Percentiles rank a stretch among this genome's conserved stretches.
Conservation (phyloP, 1,140 invertebrate species). For the Sitodiplosis mosellana region DNA sequence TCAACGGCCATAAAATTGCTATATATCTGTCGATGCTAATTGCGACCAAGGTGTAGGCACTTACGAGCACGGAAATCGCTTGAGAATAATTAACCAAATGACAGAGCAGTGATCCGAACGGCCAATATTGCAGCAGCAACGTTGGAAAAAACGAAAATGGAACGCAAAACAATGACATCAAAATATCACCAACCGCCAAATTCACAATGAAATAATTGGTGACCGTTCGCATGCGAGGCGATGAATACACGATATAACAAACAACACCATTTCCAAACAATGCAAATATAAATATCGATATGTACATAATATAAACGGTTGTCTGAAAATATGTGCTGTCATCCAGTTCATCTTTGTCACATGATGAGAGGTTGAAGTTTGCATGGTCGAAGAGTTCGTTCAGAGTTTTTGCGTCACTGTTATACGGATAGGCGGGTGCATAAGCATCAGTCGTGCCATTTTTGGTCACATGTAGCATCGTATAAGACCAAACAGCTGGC, state of each 20-base stretch:
- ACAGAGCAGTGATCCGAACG: slow-evolving; percentile 60
- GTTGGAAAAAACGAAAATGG: slow-evolving; percentile 66
- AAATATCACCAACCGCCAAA: slow-evolving; percentile 63
- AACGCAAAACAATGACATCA: slow-evolving; percentile 72
- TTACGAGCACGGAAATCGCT: slow-evolving; percentile 63
- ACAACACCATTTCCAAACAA: slow-evolving; percentile 63
- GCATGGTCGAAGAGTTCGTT: background rate
- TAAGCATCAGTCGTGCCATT: background rate
- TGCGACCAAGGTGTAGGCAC: slow-evolving; percentile 67
- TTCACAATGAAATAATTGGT: slow-evolving; percentile 80
- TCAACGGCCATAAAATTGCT: slow-evolving; percentile 72
- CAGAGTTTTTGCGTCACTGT: background rate
- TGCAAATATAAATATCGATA: slow-evolving; percentile 50
- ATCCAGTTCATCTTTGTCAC: background rate
- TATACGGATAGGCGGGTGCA: background rate
- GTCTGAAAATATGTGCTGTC: slow-evolving; percentile 32
- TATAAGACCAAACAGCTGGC: no score
- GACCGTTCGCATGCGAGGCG: slow-evolving; percentile 64
- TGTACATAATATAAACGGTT: slow-evolving; percentile 53
- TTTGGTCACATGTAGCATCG: no score
- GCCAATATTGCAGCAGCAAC: slow-evolving; percentile 58
- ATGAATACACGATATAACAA: slow-evolving; percentile 59
- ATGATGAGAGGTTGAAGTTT: background rate
- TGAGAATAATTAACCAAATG: slow-evolving; percentile 58
- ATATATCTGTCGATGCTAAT: slow-evolving; percentile 74